Base-by-base conservation (phyloP, 2,113 vertebrate genomes). In the Ranitomeya variabilis region DNA sequence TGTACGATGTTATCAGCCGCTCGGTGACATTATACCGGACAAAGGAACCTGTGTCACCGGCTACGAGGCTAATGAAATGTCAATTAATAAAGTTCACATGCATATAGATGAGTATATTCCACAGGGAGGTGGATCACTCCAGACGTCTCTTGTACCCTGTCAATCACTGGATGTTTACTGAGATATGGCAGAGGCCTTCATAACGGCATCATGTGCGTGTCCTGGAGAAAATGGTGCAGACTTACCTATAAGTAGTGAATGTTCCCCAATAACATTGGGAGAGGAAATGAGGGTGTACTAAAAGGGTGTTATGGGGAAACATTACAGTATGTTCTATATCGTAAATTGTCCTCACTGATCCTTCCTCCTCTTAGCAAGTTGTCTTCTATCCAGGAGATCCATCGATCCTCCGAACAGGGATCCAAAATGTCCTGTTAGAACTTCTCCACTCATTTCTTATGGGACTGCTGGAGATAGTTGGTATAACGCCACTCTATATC, bases 21-120 rank as follows among this genome's bases (percentile, higher is more conserved):
- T 16, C 31, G 1, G 71, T 89, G 87, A 89, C 87, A 89, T 89
- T 89, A 89, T 89, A 83, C 87, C 71, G 67, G 37, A 89, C 87
- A 89, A 88, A 62, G 79, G 69, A 66, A 74, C 19, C 67, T 21
- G 87, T 89, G 87, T 89, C 69, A 11, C n/a, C 15, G 15, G 71
- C 67, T 21, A 16, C 19, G 26, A 2, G 74, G 81, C 80, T 83
- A 84, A 89, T 84, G 18, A 77, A 83, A 84, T 21, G n/a, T 59
- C 21, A 59, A 84, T 66, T 83, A 77, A 73, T 60, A 89, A 89
- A 89, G 87, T 89, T 89, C 87, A 89, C 57, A 19, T 84, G 80
- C 69, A 84, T 77, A 89, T 55, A 55, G 23, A 69, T 89, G 71
- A 67, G 37, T 26, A 9, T 18, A 31, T 74, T 52, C 13, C 37